Evolutionary conservation across 2,797 vertebrate genomes (phyloP), one percentile per base, ranked within the genome.

Genomic region (Halcyon chelicuti): DNA sequence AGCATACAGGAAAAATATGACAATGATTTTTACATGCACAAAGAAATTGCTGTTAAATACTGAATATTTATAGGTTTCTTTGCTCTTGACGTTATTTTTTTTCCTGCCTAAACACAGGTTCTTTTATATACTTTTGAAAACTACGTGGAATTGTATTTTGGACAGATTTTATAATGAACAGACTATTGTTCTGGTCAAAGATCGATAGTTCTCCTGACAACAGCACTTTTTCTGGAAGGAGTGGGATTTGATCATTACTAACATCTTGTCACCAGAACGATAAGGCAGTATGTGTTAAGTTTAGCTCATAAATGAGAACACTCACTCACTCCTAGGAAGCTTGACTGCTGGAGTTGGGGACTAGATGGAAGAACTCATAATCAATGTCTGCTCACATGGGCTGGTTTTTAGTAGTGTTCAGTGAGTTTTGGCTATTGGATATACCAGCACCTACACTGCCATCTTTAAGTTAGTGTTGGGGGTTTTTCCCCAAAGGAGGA

Each of bases 401-500:
- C 63, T 86, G 67, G 6, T 33, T 54, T 63, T 84, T 12, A 57
- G 55, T 22, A 35, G 26, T 10, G 20, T 28, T 88, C 28, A 40
- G 26, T 37, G 86, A 29, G 33, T 77, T 87, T 89, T 40, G 40
- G 37, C 40, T 46, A 0, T 87, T 87, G 46, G 3, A 3, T 46
- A 9, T 9, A 44, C 57, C 63, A 82, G 3, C 13, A 90, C 12
- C 35, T 63, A 21, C 28, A 15, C 20, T 29, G 26, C 37, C 61
- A 0, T 42, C 67, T 79, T 22, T 96, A 73, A 76, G 37, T 39
- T 39, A 39, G 13, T 51, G 6, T 4, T 54, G 18, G 1, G 1
- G 0, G 0, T 1, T 55, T 51, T 62, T 2, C 2, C 7, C 3
- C 8, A 12, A 6, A 57, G 61, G 7, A 57, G n/a, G 42, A 86